phyloP scores from a whole-genome alignment of 2,888 invertebrate species.

The Saturnia japonica region DNA sequence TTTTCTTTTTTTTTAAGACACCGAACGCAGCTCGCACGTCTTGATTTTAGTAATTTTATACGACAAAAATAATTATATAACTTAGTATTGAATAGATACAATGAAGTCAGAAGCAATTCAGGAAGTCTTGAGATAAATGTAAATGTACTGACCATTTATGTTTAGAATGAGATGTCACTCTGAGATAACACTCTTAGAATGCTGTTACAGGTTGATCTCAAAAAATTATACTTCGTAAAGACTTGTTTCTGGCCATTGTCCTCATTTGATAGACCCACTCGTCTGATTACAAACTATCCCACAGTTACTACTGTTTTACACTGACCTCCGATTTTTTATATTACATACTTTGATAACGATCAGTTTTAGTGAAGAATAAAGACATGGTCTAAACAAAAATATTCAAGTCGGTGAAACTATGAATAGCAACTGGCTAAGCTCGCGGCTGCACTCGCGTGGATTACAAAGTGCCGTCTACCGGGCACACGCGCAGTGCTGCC shows the following conservation, averaged over 20 bases:
- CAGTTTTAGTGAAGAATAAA: neutral
- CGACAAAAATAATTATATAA: neutral
- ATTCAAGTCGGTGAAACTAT: neutral
- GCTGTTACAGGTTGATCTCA: constrained; percentile 15
- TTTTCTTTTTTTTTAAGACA: too few species aligned
- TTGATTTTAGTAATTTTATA: neutral
- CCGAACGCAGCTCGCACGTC: too few species aligned
- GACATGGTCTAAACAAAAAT: neutral
- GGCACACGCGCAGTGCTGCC: too few species aligned
- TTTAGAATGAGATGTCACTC: constrained; percentile 11
- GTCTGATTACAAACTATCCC: constrained; percentile 48
- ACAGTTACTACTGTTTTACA: constrained; percentile 37
- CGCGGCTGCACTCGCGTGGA: too few species aligned
- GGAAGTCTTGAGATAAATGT: constrained; percentile 26
- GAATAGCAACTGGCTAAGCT: too few species aligned
- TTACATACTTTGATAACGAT: constrained; percentile 18
- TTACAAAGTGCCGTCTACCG: too few species aligned
- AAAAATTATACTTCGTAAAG: constrained; percentile 27
- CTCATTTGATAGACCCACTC: constrained; percentile 28
- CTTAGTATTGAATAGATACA: neutral
- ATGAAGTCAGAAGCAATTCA: neutral
- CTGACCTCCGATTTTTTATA: constrained; percentile 36
- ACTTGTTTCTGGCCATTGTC: constrained; percentile 53
- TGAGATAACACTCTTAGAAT: neutral
- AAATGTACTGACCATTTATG: constrained; percentile 15